phyloP scores from a whole-genome alignment of 2,797 vertebrate species.

The Silurus lanzhouensis region DNA sequence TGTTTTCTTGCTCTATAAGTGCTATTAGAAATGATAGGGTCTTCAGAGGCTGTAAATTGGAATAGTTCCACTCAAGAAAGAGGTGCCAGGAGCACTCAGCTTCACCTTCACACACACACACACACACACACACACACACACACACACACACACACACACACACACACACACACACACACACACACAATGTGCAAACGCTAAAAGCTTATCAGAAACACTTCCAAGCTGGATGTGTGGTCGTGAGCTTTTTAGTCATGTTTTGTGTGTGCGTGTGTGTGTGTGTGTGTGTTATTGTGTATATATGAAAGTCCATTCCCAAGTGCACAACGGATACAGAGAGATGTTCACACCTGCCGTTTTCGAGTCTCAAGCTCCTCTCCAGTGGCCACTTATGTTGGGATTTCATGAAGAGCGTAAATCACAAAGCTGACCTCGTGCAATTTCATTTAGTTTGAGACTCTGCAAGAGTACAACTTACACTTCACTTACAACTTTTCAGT shows the following conservation, averaged over 20 bases:
- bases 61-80: slow-evolving; percentile 48
- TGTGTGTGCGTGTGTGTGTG: neutral
- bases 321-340: neutral
- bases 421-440: neutral
- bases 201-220: slow-evolving; percentile 22
- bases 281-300: neutral
- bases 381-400: neutral
- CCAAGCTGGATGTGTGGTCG: neutral
- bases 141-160: slow-evolving; percentile 8
- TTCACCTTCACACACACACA: slow-evolving; percentile 17
- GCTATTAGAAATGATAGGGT: slow-evolving; percentile 52
- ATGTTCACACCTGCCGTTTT: neutral
- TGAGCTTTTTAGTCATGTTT: neutral
- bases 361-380: neutral
- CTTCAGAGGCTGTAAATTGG: slow-evolving; percentile 43
- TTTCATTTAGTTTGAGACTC: neutral
- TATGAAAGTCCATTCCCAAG: neutral
- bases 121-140: neutral
- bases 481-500: neutral
- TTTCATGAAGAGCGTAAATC: neutral
- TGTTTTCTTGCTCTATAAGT: slow-evolving; percentile 43
- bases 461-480: neutral
- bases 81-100: slow-evolving; percentile 31
- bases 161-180: neutral
- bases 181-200: neutral